phyloP scores from a whole-genome alignment of 2,888 invertebrate genomes.

The Panzeria rudis region DNA sequence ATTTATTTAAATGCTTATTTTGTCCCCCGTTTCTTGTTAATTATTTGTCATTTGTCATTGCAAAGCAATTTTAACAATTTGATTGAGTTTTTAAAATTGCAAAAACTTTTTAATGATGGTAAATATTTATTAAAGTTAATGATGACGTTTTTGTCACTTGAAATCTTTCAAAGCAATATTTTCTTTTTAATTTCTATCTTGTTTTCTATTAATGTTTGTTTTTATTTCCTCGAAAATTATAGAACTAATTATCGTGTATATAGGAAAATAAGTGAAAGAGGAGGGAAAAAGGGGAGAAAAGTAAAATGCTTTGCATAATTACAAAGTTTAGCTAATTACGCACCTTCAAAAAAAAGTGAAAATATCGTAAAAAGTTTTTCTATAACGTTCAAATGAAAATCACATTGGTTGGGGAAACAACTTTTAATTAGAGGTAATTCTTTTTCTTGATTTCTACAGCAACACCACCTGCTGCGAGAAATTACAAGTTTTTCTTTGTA shows the following conservation, averaged over 20 bases:
- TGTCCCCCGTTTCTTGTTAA: not conserved
- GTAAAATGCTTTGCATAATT: conserved; percentile 56
- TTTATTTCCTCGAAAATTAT: conserved; percentile 8
- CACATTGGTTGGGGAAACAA: conserved; percentile 8
- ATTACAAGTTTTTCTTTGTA: not conserved
- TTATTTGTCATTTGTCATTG: conserved; percentile 21
- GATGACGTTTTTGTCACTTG: conserved; percentile 34
- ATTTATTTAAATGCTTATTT: not conserved
- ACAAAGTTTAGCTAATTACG: conserved; percentile 68
- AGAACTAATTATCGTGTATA: conserved; percentile 40
- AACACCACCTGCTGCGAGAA: not conserved
- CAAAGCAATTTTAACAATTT: conserved; percentile 27
- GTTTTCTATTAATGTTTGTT: conserved; percentile 22
- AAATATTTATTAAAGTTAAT: conserved; percentile 67
- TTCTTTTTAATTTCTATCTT: conserved; percentile 1
- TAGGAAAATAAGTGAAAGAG: not conserved
- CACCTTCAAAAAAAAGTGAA: conserved; percentile 45
- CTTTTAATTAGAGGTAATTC: conserved; percentile 42
- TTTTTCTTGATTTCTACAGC: not conserved
- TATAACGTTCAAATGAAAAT: not conserved
- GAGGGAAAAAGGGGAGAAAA: too few species aligned
- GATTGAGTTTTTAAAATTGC: conserved; percentile 48
- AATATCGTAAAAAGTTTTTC: conserved; percentile 3
- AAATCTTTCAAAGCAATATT: conserved; percentile 1
- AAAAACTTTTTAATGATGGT: conserved; percentile 66